A percentile compares a stretch with the other conserved stretches of the same genome.
Evolutionary conservation across 2,797 vertebrate species (phyloP).

Genomic region (Sardinella longiceps): DNA sequence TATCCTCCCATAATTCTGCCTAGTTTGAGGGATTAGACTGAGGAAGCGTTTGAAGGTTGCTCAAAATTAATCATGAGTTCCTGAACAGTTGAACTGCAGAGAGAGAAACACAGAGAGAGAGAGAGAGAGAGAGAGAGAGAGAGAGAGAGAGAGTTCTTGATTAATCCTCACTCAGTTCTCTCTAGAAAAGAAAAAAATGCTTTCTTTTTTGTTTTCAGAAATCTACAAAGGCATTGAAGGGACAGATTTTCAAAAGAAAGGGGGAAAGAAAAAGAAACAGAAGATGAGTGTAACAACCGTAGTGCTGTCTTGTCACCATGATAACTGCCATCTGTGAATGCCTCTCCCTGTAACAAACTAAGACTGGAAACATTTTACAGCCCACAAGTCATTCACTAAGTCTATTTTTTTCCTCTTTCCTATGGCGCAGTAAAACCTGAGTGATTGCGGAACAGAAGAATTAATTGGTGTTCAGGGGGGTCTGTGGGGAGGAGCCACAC

Average conservation of each 20-base stretch:
- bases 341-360: conserved; percentile 56
- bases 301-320: conserved; percentile 34
- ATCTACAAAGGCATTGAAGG: conserved; percentile 2
- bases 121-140: too few relatives aligned
- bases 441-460: conserved; percentile 39
- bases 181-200: too few relatives aligned
- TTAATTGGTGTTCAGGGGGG: conserved; percentile 53
- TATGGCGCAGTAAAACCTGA: conserved; percentile 44
- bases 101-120: neutral
- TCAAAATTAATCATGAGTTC: conserved; percentile 17
- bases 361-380: conserved; percentile 57
- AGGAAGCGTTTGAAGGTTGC: conserved; percentile 7
- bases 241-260: neutral
- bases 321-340: conserved; percentile 42
- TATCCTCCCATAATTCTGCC: neutral
- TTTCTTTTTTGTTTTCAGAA: neutral
- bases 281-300: neutral
- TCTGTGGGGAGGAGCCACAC: conserved; percentile 42
- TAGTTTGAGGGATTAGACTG: conserved; percentile 1
- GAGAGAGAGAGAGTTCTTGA: neutral
- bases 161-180: neutral
- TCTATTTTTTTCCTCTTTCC: conserved; percentile 31
- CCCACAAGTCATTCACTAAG: conserved; percentile 64
- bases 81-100: neutral
- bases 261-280: neutral